Percentiles rank a stretch among this genome's conserved stretches.
These are phyloP conservation scores for Urocitellus parryii DNA, from an alignment of 2,113 vertebrate genomes.

Conservation along the genomic window DNA sequence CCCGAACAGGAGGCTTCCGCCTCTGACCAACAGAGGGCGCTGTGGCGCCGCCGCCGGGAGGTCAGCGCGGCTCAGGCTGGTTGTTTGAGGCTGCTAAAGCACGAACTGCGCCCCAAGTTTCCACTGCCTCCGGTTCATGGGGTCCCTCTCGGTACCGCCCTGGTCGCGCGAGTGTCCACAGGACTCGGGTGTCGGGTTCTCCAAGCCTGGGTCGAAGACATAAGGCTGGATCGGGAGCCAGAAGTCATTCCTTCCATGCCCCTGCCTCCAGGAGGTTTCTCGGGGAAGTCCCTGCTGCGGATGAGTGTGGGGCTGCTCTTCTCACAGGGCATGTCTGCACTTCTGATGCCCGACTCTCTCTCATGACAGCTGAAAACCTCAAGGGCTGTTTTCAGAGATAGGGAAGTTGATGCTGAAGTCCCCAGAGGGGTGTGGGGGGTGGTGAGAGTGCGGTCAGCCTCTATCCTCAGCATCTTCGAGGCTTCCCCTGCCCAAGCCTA, in stretches of 20 bases:
- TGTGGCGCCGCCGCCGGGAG: not conserved
- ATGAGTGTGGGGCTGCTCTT: not conserved
- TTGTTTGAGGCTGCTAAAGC: accelerated
- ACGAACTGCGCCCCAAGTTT: not conserved
- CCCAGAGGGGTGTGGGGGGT: too few species aligned
- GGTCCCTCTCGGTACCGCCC: not conserved
- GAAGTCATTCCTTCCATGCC: not conserved
- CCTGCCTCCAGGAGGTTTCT: not conserved
- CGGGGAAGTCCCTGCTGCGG: not conserved
- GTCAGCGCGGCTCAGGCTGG: accelerated
- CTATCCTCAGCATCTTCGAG: not conserved
- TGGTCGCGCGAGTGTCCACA: not conserved
- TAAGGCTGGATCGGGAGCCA: not conserved
- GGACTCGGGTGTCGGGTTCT: not conserved
- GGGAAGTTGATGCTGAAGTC: not conserved
- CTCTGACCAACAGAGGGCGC: conserved; percentile 72
- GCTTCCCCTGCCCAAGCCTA: not conserved
- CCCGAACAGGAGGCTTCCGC: not conserved
- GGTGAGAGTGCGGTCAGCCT: not conserved
- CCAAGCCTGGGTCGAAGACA: not conserved
- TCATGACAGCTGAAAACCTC: not conserved
- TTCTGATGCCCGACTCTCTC: not conserved
- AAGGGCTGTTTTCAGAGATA: not conserved
- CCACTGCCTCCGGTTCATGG: accelerated
- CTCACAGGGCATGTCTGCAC: not conserved